These are phyloP conservation scores for Colius striatus DNA, from an alignment of 2,113 vertebrate species.

Conservation along the genomic window DNA sequence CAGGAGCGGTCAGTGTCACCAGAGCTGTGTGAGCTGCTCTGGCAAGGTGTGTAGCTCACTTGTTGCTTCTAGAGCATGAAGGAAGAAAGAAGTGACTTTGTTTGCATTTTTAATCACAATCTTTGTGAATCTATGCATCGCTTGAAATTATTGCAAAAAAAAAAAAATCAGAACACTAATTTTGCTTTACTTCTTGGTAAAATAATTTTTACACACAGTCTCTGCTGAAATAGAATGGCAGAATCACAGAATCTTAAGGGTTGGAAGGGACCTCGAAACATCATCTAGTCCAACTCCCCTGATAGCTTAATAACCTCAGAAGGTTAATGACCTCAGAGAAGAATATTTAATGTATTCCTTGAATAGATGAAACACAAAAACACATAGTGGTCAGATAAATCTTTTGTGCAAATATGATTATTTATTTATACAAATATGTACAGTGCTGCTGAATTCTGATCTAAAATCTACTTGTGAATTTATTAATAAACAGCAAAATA, in stretches of 20 bases:
- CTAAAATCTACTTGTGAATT: not conserved
- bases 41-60: not conserved
- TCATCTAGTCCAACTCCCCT: too few relatives aligned
- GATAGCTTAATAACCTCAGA: not conserved
- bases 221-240: not conserved
- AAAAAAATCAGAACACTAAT: not conserved
- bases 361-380: not conserved
- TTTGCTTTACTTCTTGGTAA: not conserved
- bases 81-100: not conserved
- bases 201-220: not conserved
- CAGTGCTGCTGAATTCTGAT: not conserved
- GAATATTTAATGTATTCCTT: not conserved
- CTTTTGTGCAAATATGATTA: not conserved
- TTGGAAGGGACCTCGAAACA: too few relatives aligned
- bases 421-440: not conserved
- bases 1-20: too few relatives aligned
- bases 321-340: not conserved
- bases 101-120: not conserved
- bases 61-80: not conserved
- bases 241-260: too few relatives aligned
- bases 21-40: too few relatives aligned
- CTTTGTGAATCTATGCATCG: not conserved
- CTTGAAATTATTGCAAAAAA: not conserved
- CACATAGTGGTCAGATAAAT: not conserved
- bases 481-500: constrained; percentile 19